phyloP scores from a whole-genome alignment of 2,888 invertebrate genomes.

The Atrina japonica region DNA sequence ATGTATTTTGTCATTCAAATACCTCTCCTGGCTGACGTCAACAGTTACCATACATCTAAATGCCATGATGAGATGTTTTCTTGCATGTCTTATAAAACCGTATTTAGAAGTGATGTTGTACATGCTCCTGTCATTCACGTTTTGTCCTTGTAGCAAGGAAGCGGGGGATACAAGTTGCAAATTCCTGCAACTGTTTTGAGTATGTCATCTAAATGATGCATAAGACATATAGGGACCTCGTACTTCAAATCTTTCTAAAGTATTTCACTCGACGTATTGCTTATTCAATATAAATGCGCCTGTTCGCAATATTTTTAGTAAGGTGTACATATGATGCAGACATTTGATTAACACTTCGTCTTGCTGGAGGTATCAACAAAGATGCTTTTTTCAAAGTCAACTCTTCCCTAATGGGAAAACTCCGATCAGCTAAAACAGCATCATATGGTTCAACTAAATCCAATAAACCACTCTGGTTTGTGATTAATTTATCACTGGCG shows the following conservation, averaged over 20 bases:
- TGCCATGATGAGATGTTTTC: too few species aligned
- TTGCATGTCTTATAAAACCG: too few species aligned
- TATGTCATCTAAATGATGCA: constrained; percentile 2
- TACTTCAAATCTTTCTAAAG: not conserved
- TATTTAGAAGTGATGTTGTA: too few species aligned
- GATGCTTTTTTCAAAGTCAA: not conserved
- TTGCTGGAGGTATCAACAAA: not conserved
- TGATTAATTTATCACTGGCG: not conserved
- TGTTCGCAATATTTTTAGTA: not conserved
- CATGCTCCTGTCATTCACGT: too few species aligned
- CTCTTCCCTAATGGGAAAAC: not conserved
- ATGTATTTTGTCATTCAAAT: too few species aligned
- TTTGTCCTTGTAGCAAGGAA: too few species aligned
- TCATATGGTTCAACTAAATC: not conserved
- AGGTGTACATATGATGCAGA: not conserved
- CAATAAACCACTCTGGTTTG: not conserved
- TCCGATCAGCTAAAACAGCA: not conserved
- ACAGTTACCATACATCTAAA: too few species aligned
- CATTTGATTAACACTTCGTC: not conserved
- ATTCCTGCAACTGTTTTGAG: not conserved
- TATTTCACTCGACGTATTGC: not conserved
- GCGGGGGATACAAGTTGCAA: not conserved
- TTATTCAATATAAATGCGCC: not conserved
- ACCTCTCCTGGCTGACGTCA: too few species aligned
- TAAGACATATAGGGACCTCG: not conserved